Evolutionary conservation across 2,113 vertebrate genomes (phyloP).

Genomic region (Bos indicus): DNA sequence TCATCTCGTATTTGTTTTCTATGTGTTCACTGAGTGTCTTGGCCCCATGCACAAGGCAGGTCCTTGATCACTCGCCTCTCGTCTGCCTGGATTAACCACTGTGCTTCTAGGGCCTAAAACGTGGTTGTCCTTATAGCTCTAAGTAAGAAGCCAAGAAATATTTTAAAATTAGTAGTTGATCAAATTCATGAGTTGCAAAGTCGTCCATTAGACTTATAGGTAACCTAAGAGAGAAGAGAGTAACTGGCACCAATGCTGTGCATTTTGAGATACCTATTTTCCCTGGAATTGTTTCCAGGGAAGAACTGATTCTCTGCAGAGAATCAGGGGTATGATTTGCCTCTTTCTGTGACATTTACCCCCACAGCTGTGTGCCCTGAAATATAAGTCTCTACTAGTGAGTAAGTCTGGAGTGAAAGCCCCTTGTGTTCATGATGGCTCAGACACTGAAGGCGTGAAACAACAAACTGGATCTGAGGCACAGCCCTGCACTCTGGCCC

Average conservation of each 20-base stretch:
- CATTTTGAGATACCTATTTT: neutral
- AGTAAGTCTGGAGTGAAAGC: neutral
- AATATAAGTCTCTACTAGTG: neutral
- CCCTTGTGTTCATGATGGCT: neutral
- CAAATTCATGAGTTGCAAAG: neutral
- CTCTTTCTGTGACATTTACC: neutral
- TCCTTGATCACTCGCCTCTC: neutral
- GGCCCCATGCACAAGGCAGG: too few species aligned
- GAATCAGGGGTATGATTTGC: too few species aligned
- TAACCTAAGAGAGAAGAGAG: neutral
- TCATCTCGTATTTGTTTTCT: neutral
- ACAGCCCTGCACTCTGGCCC: neutral
- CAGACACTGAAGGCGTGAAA: neutral
- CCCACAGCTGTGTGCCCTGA: neutral
- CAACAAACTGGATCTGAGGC: neutral
- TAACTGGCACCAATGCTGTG: fast-evolving
- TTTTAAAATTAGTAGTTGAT: neutral
- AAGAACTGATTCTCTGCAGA: neutral
- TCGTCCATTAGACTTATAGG: neutral
- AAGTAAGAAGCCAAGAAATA: neutral
- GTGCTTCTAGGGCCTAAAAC: fast-evolving
- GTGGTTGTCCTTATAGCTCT: fast-evolving
- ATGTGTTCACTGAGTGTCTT: fast-evolving
- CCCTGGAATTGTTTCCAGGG: neutral
- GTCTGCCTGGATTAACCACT: neutral